Percentiles rank a stretch among this genome's conserved stretches.
phyloP scores from a whole-genome alignment of 2,113 vertebrate species.

The Festucalex cinctus region DNA sequence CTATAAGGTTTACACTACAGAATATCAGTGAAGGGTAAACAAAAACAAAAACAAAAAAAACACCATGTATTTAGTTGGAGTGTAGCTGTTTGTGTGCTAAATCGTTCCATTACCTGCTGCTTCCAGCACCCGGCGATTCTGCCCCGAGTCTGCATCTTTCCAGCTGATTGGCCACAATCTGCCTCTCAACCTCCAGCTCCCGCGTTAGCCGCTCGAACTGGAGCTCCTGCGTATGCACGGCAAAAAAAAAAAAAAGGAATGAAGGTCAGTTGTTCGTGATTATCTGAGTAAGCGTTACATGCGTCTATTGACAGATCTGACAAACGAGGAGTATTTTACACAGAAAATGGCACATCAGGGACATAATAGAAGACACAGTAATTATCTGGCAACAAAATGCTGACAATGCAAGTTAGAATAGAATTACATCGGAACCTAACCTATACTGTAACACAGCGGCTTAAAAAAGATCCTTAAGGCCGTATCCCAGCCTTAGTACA shows the following conservation, averaged over 20 bases:
- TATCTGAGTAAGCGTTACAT: conserved; percentile 8
- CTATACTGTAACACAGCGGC: too few relatives aligned
- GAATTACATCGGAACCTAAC: not conserved
- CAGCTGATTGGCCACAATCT: conserved; percentile 99
- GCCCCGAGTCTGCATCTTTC: conserved; percentile 98
- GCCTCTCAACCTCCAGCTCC: conserved; percentile 99
- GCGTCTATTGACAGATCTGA: conserved; percentile 21
- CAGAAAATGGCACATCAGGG: too few relatives aligned
- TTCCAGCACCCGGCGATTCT: conserved; percentile 93
- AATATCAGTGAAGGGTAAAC: conserved; percentile 55
- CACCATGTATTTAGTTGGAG: conserved; percentile 50
- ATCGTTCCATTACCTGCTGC: conserved; percentile 87
- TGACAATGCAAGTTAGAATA: not conserved
- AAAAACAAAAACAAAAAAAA: conserved; percentile 18
- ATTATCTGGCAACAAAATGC: not conserved
- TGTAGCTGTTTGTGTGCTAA: conserved; percentile 11
- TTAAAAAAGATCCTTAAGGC: too few relatives aligned
- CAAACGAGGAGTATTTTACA: conserved; percentile 17
- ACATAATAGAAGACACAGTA: too few relatives aligned
- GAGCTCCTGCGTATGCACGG: conserved; percentile 81
- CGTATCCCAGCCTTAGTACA: too few relatives aligned
- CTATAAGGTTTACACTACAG: conserved; percentile 56
- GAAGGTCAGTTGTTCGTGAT: conserved; percentile 18
- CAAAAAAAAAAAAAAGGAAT: conserved; percentile 7
- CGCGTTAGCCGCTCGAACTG: conserved; percentile 98